These are phyloP conservation scores for Scatophagus argus DNA, from an alignment of 2,113 vertebrate genomes.

Conservation along the genomic window DNA sequence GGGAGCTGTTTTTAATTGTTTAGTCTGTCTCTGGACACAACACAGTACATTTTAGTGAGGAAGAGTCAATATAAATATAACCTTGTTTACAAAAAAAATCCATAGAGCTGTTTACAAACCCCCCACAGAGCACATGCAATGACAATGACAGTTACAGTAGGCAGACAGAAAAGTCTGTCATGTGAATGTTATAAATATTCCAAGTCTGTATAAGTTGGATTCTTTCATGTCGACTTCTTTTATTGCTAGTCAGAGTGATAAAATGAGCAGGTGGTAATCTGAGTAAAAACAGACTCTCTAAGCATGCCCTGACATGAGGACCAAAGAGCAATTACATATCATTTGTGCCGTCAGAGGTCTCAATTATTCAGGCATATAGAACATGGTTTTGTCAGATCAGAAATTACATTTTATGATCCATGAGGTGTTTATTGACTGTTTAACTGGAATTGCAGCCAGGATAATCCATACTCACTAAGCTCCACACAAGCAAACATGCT, in stretches of 20 bases:
- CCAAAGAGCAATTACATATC: conserved; percentile 1
- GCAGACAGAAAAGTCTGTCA: background rate
- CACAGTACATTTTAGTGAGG: background rate
- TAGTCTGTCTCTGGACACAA: background rate
- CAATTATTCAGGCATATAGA: background rate
- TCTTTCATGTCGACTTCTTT: background rate
- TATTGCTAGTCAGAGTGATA: background rate
- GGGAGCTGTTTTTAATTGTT: too few relatives aligned
- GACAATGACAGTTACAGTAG: background rate
- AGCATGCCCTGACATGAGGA: conserved; percentile 26
- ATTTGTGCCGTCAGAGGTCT: conserved; percentile 8
- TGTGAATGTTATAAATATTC: conserved; percentile 14
- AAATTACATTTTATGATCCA: conserved; percentile 20
- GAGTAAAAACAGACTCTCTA: conserved; percentile 26
- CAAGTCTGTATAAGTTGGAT: background rate
- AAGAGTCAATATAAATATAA: background rate
- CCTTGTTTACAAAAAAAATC: background rate
- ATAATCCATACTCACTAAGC: conserved; percentile 9
- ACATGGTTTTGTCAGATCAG: background rate
- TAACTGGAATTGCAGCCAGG: background rate
- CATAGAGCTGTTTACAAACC: too few relatives aligned
- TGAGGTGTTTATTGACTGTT: conserved; percentile 7
- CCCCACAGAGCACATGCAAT: too few relatives aligned
- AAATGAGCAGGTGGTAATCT: background rate
- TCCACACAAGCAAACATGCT: background rate